Base-by-base conservation (phyloP, 2,888 invertebrate genomes). In the Patella depressa region DNA sequence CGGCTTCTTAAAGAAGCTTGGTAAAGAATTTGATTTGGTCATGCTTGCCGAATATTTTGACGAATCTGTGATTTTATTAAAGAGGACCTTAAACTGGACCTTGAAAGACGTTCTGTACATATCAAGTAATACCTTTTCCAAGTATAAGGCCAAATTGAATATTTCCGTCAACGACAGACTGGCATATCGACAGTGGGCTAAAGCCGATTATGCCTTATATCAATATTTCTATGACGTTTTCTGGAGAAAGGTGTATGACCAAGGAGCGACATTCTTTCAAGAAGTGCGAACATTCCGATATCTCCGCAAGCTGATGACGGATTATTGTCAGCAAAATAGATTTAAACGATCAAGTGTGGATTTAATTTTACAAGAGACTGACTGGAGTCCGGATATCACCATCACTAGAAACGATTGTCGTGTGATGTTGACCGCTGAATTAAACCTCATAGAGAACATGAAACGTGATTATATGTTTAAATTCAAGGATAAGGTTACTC, bases 41-140 rank as follows among this genome's bases (percentile, higher is more conserved):
- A 76, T 88, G 7, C 83, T 88, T 24, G 84, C 82, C 3, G 87
- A 87, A 71, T 84, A 84, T 74, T 86, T 86, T 73, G 84, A 87
- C 55, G 87, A 88, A 79, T 87, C 87, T 7, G 24, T 88, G 7
- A 79, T 88, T 45, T 74, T 88, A 2, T 76, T 88, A 74, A 82
- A 82, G 53, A 77, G 88, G 55, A 79, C 82, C 70, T 69, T 87
- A 9, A 81, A 81, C 14, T 88, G 88, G 88, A 72, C 76, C 4
- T 72, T 84, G 2, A 59, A 80, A 53, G 88, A 88, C 65, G 78
- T 88, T 45, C 45, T 88, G 0, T 88, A 85, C 72, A 59, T 84
- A 14, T 24, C 53, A 1, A 55, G 17, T 14, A 76, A 78, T 71
- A 19, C 65, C 24, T 53, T 78, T 65, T 65, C 65, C 5, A 76